Base-by-base conservation (phyloP, 1,140 invertebrate species). In the Listronotus oregonensis region DNA sequence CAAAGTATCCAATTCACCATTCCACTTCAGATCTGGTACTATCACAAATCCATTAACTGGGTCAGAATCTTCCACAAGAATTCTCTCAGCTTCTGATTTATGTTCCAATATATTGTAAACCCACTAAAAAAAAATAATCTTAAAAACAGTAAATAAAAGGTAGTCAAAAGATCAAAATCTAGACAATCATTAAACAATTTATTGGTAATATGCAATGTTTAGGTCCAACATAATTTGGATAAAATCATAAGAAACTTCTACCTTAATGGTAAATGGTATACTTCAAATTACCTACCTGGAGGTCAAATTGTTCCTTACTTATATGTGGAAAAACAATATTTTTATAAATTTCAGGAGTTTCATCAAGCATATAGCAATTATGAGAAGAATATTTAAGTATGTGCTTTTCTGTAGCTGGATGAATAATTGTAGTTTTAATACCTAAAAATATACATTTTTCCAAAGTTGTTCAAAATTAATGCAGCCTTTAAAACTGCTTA, bases 81-180 rank as follows among this genome's bases (percentile, higher is more conserved):
- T 90, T 69, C 90, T 85, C 27, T 98, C 96, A 5, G 82, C 80
- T 84, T 99, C 96, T 59, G 87, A 87, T 76, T 91, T 93, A 69
- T 96, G 93, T 42, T 95, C 90, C 9, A 99, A 78, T 68, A 98
- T 95, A 79, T 99, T 99, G 76, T 95, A 92, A 0, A 99, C 89
- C 97, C 96, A 99, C 91, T 97, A 78, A 54, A 89, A 85, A 68
- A 67, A 68, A 75, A 27, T 3, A 27, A 27, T 27, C 21, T 5
- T 27, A 27, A 27, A 3, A 27, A 3, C 21, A 27, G 2, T 27
- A 27, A 27, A 27, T 27, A 27, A 27, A 27, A 3, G 21, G 5
- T n/a, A n/a, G n/a, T 27, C 5, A 27, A 3, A 27, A 27, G 21
- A 27, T 3, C 2, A 27, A 27, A 3, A 3, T 27, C 21, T 27